A percentile compares a stretch with the other conserved stretches of the same genome.
These are phyloP conservation scores for Drosophila sulfurigaster DNA, from an alignment of 1,140 invertebrate genomes.

Conservation along the genomic window DNA sequence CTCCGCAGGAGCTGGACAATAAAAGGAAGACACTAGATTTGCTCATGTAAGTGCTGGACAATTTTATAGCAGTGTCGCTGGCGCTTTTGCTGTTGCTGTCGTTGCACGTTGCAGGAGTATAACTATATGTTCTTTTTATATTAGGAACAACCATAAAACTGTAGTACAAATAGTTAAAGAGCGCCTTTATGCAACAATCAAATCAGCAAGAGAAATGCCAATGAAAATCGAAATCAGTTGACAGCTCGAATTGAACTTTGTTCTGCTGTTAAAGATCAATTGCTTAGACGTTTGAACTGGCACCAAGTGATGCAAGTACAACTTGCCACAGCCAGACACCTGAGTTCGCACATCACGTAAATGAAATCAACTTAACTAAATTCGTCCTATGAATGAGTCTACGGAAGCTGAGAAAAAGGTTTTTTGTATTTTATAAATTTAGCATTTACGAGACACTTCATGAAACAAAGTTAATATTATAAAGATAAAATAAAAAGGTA, in stretches of 20 bases:
- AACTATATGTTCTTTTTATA: neutral
- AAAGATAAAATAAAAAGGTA: no score
- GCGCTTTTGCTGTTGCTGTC: neutral
- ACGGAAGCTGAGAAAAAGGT: no score
- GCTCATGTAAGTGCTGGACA: constrained; percentile 28
- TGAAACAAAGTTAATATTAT: no score
- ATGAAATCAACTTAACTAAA: neutral
- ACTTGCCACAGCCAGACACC: neutral
- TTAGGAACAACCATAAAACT: constrained; percentile 27
- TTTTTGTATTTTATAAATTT: no score
- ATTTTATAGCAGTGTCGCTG: constrained; percentile 17
- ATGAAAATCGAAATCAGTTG: constrained; percentile 24
- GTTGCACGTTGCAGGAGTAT: neutral
- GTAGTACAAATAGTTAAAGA: constrained; percentile 25
- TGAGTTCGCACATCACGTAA: neutral
- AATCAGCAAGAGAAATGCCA: constrained; percentile 9
- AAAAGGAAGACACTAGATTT: constrained; percentile 38
- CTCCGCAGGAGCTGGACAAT: constrained; percentile 27
- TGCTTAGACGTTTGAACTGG: constrained; percentile 6
- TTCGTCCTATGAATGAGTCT: no score
- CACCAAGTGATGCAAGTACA: neutral
- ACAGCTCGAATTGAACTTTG: constrained; percentile 20
- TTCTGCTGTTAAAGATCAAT: constrained; percentile 17
- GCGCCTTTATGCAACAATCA: constrained; percentile 30
- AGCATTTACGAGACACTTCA: no score